A percentile compares a stretch with the other conserved stretches of the same genome.
phyloP scores from a whole-genome alignment of 2,888 invertebrate species.

The Melieria picta region DNA sequence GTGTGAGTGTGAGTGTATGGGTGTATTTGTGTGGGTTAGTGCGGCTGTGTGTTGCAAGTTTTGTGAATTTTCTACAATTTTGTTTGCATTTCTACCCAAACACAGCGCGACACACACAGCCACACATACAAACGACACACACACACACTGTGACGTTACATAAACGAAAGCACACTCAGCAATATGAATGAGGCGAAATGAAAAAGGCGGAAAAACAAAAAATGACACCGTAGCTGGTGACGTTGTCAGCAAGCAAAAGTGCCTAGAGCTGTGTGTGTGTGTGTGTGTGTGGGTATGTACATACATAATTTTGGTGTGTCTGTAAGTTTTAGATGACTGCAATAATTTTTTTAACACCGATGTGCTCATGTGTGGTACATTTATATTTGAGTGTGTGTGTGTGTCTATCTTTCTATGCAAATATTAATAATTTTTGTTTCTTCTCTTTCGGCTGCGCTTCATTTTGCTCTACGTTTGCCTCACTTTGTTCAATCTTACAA shows the following conservation, averaged over 20 bases:
- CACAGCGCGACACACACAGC: background rate
- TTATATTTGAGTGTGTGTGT: slow-evolving; percentile 1
- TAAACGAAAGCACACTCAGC: slow-evolving; percentile 1
- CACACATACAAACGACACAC: background rate
- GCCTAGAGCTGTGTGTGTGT: background rate
- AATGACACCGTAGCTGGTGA: background rate
- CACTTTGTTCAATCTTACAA: no score
- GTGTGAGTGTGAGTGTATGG: background rate
- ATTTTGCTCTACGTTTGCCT: no score
- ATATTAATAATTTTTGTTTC: slow-evolving; percentile 18
- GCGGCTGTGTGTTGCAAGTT: background rate
- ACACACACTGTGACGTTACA: background rate
- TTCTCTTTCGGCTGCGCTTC: background rate
- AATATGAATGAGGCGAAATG: background rate
- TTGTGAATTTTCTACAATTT: slow-evolving; percentile 13
- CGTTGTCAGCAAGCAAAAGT: background rate
- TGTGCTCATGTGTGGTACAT: background rate
- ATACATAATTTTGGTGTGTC: no score
- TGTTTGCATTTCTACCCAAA: background rate
- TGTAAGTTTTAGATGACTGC: no score
- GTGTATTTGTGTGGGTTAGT: background rate
- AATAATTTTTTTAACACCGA: no score
- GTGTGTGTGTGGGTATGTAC: no score
- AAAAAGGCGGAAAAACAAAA: background rate
- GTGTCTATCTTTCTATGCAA: background rate